Conservation (phyloP, 35 echinoderm and acorn worm species). For the Ophioderma brevispina region DNA sequence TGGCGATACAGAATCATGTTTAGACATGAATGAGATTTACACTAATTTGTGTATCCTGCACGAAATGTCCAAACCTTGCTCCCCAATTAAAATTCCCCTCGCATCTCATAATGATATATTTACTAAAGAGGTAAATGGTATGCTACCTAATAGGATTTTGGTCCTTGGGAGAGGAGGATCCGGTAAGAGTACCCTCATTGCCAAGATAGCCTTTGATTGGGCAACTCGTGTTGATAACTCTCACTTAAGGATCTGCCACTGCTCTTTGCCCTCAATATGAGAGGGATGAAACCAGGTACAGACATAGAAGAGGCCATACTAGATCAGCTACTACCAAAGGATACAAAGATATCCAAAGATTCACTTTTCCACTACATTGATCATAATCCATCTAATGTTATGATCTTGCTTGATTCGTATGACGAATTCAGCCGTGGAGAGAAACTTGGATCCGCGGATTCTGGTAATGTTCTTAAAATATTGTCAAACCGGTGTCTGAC, state of each 20-base stretch:
- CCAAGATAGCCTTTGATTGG: slow-evolving; percentile 54
- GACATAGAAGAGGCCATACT: slow-evolving; percentile 41
- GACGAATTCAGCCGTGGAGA: slow-evolving; percentile 50
- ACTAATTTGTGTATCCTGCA: not conserved
- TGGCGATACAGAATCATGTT: not conserved
- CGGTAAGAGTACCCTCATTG: slow-evolving; percentile 49
- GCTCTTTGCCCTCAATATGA: slow-evolving; percentile 41
- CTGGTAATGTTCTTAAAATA: slow-evolving; percentile 44
- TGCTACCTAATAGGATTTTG: not conserved
- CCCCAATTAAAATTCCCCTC: not conserved
- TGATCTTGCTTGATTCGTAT: slow-evolving; percentile 49
- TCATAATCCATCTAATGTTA: slow-evolving; percentile 31
- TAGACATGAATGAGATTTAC: not conserved
- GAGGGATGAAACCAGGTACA: slow-evolving; percentile 23
- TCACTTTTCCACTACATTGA: slow-evolving; percentile 13
- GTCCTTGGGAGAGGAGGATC: slow-evolving; percentile 35
- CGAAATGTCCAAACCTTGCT: not conserved
- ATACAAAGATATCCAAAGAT: slow-evolving; percentile 7
- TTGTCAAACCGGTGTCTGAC: slow-evolving; percentile 21
- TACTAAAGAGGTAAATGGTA: not conserved
- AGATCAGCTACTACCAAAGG: slow-evolving; percentile 32
- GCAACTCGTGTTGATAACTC: not conserved
- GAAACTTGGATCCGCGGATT: not conserved
- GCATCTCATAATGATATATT: not conserved
- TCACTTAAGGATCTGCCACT: not conserved